Percentiles rank a stretch among this genome's conserved stretches.
Evolutionary conservation across 2,113 vertebrate species (phyloP).

Genomic region (Zonotrichia leucophrys): DNA sequence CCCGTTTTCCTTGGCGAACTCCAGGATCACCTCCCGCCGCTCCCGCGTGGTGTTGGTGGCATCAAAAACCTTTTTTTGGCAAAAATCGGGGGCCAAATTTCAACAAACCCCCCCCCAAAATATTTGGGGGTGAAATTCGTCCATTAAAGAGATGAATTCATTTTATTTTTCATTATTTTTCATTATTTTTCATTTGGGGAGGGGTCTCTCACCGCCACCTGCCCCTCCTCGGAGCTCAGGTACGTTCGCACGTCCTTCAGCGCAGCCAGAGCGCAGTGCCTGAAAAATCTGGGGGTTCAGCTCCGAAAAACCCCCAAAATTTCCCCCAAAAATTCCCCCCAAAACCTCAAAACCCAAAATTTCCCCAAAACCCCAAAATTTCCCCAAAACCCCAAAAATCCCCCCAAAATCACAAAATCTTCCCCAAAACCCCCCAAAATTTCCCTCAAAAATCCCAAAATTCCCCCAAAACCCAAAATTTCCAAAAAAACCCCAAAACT

Average conservation of each 20-base stretch:
- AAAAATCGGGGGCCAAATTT: background rate
- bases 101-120: background rate
- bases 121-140: background rate
- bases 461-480: too few relatives aligned
- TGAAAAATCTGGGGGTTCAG: constrained; percentile 20
- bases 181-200: background rate
- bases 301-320: too few relatives aligned
- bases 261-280: constrained; percentile 84
- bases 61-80: background rate
- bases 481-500: too few relatives aligned
- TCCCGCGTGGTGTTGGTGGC: background rate
- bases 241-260: constrained; percentile 83
- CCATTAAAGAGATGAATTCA: background rate
- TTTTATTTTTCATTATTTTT: too few relatives aligned
- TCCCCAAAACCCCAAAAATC: too few relatives aligned
- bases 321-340: too few relatives aligned
- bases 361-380: too few relatives aligned
- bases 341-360: too few relatives aligned
- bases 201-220: constrained; percentile 81
- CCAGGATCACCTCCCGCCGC: background rate
- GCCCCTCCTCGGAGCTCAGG: constrained; percentile 79
- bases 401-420: too few relatives aligned
- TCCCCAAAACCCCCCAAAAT: too few relatives aligned
- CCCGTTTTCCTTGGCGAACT: background rate
- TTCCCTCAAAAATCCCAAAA: too few relatives aligned